Evolutionary conservation across 2,113 vertebrate species (phyloP).

Genomic region (Lipotes vexillifer): DNA sequence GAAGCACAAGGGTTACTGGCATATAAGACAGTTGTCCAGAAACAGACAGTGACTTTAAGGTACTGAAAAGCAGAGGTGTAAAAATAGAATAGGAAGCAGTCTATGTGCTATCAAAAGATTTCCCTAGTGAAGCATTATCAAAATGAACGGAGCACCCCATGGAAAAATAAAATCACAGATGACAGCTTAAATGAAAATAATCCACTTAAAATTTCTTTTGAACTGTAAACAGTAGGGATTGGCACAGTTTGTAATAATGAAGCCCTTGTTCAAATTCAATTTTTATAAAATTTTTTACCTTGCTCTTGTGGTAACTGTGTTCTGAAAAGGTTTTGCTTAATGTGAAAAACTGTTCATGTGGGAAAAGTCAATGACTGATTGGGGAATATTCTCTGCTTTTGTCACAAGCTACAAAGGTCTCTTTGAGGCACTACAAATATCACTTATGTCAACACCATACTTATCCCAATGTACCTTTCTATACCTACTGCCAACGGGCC

Average conservation of each 20-base stretch:
- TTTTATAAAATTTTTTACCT: conserved; percentile 40
- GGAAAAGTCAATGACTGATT: background rate
- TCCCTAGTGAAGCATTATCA: conserved; percentile 11
- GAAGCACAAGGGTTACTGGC: background rate
- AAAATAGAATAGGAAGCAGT: background rate
- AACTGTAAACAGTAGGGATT: conserved; percentile 36
- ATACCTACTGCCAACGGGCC: background rate
- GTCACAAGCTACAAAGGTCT: background rate
- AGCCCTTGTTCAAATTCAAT: conserved; percentile 33
- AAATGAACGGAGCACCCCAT: conserved; percentile 16
- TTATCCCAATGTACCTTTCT: background rate
- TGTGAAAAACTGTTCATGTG: background rate
- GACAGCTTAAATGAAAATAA: conserved; percentile 58
- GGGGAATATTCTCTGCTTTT: background rate
- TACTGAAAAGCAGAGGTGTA: background rate
- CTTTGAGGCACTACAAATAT: background rate
- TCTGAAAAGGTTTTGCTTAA: conserved; percentile 39
- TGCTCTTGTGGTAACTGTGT: background rate
- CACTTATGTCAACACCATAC: too few relatives aligned
- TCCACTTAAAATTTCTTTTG: conserved; percentile 36
- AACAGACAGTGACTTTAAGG: background rate
- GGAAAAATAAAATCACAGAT: conserved; percentile 49
- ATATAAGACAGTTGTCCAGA: background rate
- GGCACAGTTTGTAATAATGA: conserved; percentile 42
- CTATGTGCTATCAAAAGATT: conserved; percentile 6